Conservation (phyloP, 2,888 invertebrate genomes). For the Aelia acuminata region DNA sequence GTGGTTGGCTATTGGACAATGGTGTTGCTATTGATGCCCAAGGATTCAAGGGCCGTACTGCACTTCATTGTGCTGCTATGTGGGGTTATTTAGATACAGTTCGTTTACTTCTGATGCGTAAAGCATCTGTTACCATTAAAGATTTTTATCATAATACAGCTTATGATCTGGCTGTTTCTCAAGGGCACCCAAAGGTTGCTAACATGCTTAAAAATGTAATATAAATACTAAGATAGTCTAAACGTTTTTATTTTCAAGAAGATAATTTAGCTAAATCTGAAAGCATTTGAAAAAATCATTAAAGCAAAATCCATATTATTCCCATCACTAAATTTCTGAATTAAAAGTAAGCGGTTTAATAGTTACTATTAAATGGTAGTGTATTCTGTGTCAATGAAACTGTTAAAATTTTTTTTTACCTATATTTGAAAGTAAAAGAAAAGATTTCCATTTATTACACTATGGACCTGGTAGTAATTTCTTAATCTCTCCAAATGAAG, state of each 20-base stretch:
- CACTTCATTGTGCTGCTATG: conserved; percentile 39
- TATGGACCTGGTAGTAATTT: background rate
- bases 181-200: background rate
- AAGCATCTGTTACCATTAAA: background rate
- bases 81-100: background rate
- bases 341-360: background rate
- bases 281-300: background rate
- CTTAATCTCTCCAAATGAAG: background rate
- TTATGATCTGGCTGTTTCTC: conserved; percentile 16
- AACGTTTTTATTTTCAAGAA: background rate
- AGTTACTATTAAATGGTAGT: background rate
- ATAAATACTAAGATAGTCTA: background rate
- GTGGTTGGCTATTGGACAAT: background rate
- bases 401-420: too few species aligned
- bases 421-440: background rate
- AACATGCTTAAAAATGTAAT: conserved; percentile 17
- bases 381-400: background rate
- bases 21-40: background rate
- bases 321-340: background rate
- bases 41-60: conserved; percentile 1
- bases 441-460: too few species aligned
- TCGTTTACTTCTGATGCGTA: background rate
- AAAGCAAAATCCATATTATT: background rate
- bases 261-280: background rate
- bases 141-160: conserved; percentile 29